A percentile compares a stretch with the other conserved stretches of the same genome.
These are phyloP conservation scores for Argentina silus DNA, from an alignment of 2,797 vertebrate genomes.

Conservation along the genomic window DNA sequence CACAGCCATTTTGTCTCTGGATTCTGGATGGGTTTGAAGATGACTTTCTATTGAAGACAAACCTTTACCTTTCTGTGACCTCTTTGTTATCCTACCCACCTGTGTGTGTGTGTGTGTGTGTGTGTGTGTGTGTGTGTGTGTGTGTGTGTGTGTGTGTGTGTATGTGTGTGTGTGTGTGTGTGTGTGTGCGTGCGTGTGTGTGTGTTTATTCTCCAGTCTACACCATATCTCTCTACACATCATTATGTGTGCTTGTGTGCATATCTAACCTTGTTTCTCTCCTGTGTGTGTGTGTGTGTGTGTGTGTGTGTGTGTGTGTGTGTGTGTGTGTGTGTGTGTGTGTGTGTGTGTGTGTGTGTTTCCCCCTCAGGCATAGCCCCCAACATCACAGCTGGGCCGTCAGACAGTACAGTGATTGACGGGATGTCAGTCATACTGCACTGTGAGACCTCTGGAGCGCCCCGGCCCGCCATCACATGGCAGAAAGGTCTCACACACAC, in stretches of 20 bases:
- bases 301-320: conserved; percentile 15
- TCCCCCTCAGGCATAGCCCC: conserved; percentile 88
- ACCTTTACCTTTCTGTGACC: conserved; percentile 33
- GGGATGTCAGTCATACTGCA: conserved; percentile 92
- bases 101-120: conserved; percentile 24
- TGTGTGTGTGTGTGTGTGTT: conserved; percentile 38
- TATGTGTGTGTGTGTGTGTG: conserved; percentile 32
- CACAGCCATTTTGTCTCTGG: not conserved
- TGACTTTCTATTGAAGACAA: not conserved
- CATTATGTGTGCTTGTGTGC: conserved; percentile 1
- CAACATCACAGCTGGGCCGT: conserved; percentile 94
- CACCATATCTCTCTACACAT: not conserved
- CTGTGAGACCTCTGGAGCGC: conserved; percentile 94
- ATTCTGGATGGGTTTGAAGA: not conserved
- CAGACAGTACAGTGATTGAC: conserved; percentile 96
- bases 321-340: conserved; percentile 35
- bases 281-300: conserved; percentile 30
- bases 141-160: conserved; percentile 33
- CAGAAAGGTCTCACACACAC: conserved; percentile 85
- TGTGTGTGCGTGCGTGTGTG: conserved; percentile 26
- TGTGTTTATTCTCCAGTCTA: not conserved
- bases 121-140: conserved; percentile 2
- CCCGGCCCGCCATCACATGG: conserved; percentile 95
- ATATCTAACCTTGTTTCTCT: not conserved
- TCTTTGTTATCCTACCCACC: conserved; percentile 30